Evolutionary conservation across 2,888 invertebrate genomes (phyloP).

Genomic region (Cloeon dipterum): DNA sequence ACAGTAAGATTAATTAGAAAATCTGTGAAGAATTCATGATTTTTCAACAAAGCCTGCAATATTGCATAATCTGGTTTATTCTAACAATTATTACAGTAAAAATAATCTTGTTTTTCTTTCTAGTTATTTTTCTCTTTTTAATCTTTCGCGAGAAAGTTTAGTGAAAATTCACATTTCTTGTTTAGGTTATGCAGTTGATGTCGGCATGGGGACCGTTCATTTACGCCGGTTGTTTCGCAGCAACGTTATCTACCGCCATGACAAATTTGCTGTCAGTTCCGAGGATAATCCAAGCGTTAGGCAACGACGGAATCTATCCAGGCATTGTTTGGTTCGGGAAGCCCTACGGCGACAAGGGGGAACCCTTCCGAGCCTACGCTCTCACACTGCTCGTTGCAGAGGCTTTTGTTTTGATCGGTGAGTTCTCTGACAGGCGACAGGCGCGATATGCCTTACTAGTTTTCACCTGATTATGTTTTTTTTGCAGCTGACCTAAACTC

Average conservation of each 20-base stretch:
- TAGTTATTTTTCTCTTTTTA: too few relatives aligned
- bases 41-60: too few relatives aligned
- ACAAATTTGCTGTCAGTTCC: conserved; percentile 91
- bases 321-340: conserved; percentile 82
- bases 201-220: conserved; percentile 79
- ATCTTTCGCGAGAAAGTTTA: too few relatives aligned
- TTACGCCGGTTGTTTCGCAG: conserved; percentile 91
- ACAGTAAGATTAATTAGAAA: conserved; percentile 52
- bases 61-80: too few relatives aligned
- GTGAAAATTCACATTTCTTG: too few relatives aligned
- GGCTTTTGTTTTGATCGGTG: conserved; percentile 70
- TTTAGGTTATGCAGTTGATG: conserved; percentile 63
- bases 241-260: conserved; percentile 85
- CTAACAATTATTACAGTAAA: too few relatives aligned
- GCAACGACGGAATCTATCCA: conserved; percentile 85
- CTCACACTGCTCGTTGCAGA: conserved; percentile 77
- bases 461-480: too few relatives aligned
- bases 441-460: too few relatives aligned
- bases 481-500: conserved; percentile 59
- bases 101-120: too few relatives aligned
- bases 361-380: conserved; percentile 77
- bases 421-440: too few relatives aligned
- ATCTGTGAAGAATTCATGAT: too few relatives aligned
- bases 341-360: conserved; percentile 62
- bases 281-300: conserved; percentile 65